Evolutionary conservation across 2,113 vertebrate genomes (phyloP).

Genomic region (Emydura subglobosa): DNA sequence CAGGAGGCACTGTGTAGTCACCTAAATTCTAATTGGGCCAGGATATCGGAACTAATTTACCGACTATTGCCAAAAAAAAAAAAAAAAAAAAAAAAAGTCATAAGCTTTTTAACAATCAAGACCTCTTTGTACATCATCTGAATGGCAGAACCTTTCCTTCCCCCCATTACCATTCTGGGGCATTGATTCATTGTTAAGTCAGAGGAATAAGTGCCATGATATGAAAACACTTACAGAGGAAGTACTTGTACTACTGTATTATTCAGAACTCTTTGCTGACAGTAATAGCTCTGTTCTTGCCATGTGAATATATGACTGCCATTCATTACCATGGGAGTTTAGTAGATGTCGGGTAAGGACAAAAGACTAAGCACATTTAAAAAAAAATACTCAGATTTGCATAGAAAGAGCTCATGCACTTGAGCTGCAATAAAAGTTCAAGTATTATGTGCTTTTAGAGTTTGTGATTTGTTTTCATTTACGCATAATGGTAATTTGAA

Average conservation of each 20-base stretch:
- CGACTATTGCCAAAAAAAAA: background rate
- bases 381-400: background rate
- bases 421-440: background rate
- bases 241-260: background rate
- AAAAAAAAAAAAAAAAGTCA: background rate
- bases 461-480: constrained; percentile 26
- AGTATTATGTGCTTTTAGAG: background rate
- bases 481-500: constrained; percentile 16
- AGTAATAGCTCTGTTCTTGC: background rate
- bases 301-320: background rate
- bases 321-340: background rate
- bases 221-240: background rate
- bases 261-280: background rate
- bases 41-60: background rate
- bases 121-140: background rate
- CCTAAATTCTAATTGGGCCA: background rate
- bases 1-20: background rate
- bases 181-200: background rate
- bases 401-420: background rate
- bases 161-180: no score
- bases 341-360: background rate
- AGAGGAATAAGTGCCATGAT: background rate
- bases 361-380: background rate
- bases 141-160: background rate
- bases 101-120: background rate